Evolutionary conservation across 2,888 invertebrate species (phyloP).

Genomic region (Subacronicta megacephala): DNA sequence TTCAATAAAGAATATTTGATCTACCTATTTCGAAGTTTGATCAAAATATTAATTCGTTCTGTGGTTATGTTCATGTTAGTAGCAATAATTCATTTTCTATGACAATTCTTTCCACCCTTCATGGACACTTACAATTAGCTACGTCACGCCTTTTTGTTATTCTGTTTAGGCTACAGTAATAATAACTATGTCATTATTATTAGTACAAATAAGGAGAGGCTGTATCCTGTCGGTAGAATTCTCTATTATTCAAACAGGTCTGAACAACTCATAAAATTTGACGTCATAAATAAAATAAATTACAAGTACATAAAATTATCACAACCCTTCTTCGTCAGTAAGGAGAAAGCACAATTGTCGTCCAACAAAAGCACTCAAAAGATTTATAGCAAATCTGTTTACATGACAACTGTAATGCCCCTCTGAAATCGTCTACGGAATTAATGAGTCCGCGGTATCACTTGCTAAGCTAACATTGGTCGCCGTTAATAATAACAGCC

Average conservation of each 20-base stretch:
- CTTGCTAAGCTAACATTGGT: constrained; percentile 85
- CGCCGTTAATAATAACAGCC: constrained; percentile 80
- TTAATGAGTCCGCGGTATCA: constrained; percentile 78
- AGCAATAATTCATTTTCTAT: background rate
- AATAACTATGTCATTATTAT: constrained; percentile 9
- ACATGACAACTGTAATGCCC: constrained; percentile 73
- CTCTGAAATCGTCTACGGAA: constrained; percentile 66
- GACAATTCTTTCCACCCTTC: background rate
- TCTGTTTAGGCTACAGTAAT: background rate
- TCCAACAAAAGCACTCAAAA: constrained; percentile 56
- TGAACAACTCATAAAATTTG: constrained; percentile 21
- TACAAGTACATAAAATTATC: constrained; percentile 32
- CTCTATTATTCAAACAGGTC: constrained; percentile 29
- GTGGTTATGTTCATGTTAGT: background rate
- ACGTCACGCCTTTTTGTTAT: background rate
- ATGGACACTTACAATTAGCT: background rate
- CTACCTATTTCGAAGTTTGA: background rate
- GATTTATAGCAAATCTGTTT: constrained; percentile 71
- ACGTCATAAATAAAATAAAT: constrained; percentile 50
- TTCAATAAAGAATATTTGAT: too few species aligned
- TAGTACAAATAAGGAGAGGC: constrained; percentile 31
- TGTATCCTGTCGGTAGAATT: constrained; percentile 9
- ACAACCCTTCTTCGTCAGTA: constrained; percentile 46
- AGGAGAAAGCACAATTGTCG: constrained; percentile 47
- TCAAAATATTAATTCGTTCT: background rate